Evolutionary conservation across 2,797 vertebrate genomes (phyloP).

Genomic region (Lerista edwardsae): DNA sequence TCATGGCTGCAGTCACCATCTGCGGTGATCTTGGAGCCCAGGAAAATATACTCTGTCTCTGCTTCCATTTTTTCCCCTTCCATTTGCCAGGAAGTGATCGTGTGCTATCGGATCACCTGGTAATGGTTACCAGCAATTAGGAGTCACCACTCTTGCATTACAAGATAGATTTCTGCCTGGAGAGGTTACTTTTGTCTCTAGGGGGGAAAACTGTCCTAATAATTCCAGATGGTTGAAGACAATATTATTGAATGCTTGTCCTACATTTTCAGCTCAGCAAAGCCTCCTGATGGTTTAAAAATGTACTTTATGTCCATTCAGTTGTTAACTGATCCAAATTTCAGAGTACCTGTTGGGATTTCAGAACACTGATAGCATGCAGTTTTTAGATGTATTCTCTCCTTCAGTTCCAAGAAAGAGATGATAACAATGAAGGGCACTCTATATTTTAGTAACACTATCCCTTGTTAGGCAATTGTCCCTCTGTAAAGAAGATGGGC

Average conservation of each 20-base stretch:
- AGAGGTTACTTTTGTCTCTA: not conserved
- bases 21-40: too few relatives aligned
- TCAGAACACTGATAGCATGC: not conserved
- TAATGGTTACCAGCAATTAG: too few relatives aligned
- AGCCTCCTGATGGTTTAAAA: not conserved
- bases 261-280: not conserved
- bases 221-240: not conserved
- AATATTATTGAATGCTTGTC: not conserved
- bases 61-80: too few relatives aligned
- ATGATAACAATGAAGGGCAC: not conserved
- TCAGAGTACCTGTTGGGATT: not conserved
- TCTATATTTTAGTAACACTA: constrained; percentile 16
- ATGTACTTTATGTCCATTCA: too few relatives aligned
- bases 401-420: not conserved
- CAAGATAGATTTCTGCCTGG: not conserved
- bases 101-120: too few relatives aligned
- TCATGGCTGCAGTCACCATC: too few relatives aligned
- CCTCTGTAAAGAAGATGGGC: constrained; percentile 24
- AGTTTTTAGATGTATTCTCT: not conserved
- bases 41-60: too few relatives aligned
- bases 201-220: not conserved
- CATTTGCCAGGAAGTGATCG: not conserved
- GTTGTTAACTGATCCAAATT: not conserved
- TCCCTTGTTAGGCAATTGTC: not conserved
- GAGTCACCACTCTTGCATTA: too few relatives aligned